Base-by-base conservation (phyloP, 2,113 vertebrate species). In the Pagrus major region DNA sequence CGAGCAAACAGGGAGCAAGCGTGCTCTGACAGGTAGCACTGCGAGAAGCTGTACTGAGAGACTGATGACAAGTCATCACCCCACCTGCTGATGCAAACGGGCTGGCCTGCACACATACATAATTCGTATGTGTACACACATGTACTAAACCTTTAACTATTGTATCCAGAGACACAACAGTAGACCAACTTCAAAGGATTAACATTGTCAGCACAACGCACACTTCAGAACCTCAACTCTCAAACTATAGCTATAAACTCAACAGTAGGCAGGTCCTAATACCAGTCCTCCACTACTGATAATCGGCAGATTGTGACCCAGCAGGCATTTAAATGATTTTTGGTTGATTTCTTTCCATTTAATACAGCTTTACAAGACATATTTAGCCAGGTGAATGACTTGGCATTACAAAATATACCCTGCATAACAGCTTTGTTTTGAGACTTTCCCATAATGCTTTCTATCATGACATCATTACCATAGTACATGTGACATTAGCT, bases 1-100 rank as follows among this genome's bases (percentile, higher is more conserved):
- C 59, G 85, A 90, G 71, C 66, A 82, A 85, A 89, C 86, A 83
- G 31, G 49, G 49, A 81, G 60, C 66, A 56, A 88, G 86, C 89
- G 8, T 86, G 90, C 80, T 85, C 77, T 9, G 79, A 91, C 91
- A 91, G 81, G 90, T 63, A 85, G 55, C 35, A 16, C 56, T 12
- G 80, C 70, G 81, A 66, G 73, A 71, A 71, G 46, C 37, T 49
- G 41, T 1, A 51, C n/a, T n/a, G 33, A 56, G 33, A 73, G 23
- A 63, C 37, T 67, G 47, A 69, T 15, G 33, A 63, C 31, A 80
- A 84, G 47, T 71, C 72, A 81, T 71, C 81, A 54, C 44, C 15
- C 31, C 61, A 61, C 35, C 35, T 15, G 54, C 74, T 59, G 68
- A 75, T 56, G 41, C 65, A 88, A 74, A 83, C 66, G 29, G 59